Base-by-base conservation (phyloP, 2,797 vertebrate species). In the Leptoclinus maculatus region DNA sequence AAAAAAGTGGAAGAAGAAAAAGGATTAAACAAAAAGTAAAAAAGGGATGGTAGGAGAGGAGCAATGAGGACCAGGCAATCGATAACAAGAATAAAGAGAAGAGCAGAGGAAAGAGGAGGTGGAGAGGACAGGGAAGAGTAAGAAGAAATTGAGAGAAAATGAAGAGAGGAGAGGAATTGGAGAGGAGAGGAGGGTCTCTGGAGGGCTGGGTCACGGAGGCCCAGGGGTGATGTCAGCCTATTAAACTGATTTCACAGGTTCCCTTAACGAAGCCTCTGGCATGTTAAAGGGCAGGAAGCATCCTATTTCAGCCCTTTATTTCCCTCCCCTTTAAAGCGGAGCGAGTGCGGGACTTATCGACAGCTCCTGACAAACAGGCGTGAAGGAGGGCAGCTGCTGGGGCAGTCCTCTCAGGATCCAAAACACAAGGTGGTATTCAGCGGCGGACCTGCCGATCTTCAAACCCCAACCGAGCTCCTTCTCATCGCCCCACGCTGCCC, bases 231-330 rank as follows among this genome's bases (percentile, higher is more conserved):
- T 95, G 93, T 94, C 93, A 95, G 91, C 89, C 93, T 93, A 95
- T 95, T 95, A 95, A 95, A 95, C 92, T 93, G 93, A 94, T 95
- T 95, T 95, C 93, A 94, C 94, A 95, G 93, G 93, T 95, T 95
- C 89, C 93, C 91, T 95, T 95, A 95, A 96, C 88, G 92, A 95
- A 95, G 93, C 91, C 93, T 89, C 92, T 93, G 88, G 92, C 91
- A 92, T 93, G 93, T 95, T 94, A 93, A 95, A 94, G 94, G 93
- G 90, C 95, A 95, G 94, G 94, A 95, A 95, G 93, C 93, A 88
- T 95, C 93, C 90, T 90, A 91, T 95, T 94, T 94, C 93, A 92
- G 90, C 80, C 84, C 67, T 85, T 83, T 89, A 89, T 85, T 84
- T 73, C 80, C 85, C 87, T 84, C 84, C 81, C 79, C 84, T 93